Percentiles rank a stretch among this genome's conserved stretches.
Conservation (phyloP, 1,140 invertebrate species). For the Solen grandis region DNA sequence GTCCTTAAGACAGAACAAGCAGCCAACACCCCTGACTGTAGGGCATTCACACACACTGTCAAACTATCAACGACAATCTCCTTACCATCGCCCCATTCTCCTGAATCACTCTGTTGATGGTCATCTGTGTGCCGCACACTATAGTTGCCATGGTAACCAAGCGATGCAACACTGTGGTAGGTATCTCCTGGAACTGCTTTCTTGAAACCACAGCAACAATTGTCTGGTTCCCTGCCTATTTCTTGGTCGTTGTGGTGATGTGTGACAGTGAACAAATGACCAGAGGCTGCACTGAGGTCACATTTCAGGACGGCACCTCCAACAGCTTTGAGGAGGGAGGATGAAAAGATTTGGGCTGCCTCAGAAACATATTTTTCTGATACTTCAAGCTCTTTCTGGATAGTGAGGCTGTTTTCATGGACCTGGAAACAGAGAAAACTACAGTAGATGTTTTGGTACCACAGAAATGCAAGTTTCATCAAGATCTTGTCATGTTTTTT, state of each 20-base stretch:
- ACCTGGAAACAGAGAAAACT: not conserved
- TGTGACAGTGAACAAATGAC: too few relatives aligned
- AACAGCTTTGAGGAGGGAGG: not conserved
- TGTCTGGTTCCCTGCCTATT: too few relatives aligned
- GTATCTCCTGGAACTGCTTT: too few relatives aligned
- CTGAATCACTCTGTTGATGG: too few relatives aligned
- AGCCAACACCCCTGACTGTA: conserved; percentile 37
- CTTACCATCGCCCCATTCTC: too few relatives aligned
- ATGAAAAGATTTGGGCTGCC: conserved; percentile 7
- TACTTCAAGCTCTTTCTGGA: not conserved
- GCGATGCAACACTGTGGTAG: too few relatives aligned
- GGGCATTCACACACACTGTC: conserved; percentile 16
- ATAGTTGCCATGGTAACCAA: too few relatives aligned
- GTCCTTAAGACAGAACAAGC: conserved; percentile 47
- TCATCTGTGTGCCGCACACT: too few relatives aligned
- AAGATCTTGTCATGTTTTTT: too few relatives aligned
- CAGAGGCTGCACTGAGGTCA: not conserved
- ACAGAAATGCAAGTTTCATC: too few relatives aligned
- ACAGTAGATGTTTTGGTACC: not conserved
- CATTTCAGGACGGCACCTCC: not conserved
- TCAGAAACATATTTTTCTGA: not conserved
- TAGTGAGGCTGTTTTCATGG: not conserved
- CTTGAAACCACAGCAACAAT: too few relatives aligned
- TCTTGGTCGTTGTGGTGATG: too few relatives aligned
- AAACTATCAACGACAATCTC: conserved; percentile 37